phyloP scores from a whole-genome alignment of 2,113 vertebrate genomes.

The Climacteris rufus region DNA sequence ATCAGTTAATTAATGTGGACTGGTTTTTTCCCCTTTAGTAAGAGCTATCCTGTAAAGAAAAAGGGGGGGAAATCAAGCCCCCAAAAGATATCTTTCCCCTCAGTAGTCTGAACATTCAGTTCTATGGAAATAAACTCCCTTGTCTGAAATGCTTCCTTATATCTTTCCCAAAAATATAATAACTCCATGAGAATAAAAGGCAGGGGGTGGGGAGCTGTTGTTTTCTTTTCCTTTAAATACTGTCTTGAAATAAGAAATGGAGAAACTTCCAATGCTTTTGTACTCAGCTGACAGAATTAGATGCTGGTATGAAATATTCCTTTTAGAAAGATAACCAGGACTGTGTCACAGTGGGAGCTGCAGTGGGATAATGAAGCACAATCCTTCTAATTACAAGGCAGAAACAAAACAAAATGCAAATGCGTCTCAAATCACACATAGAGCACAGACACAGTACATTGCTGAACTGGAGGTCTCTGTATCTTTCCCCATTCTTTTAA shows the following conservation, averaged over 20 bases:
- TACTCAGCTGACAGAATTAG: not conserved
- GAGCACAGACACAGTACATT: not conserved
- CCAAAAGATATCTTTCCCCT: not conserved
- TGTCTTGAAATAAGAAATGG: not conserved
- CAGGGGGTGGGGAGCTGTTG: accelerated
- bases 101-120: not conserved
- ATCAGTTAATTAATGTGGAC: not conserved
- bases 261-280: not conserved
- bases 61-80: not conserved
- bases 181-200: not conserved
- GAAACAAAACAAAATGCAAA: conserved; percentile 44
- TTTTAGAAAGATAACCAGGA: not conserved
- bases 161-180: not conserved
- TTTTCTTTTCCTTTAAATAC: not conserved
- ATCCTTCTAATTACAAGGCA: conserved; percentile 27
- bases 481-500: not conserved
- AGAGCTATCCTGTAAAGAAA: not conserved
- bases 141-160: not conserved
- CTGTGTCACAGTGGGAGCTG: not conserved
- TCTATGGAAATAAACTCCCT: not conserved
- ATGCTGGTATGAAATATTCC: not conserved
- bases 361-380: conserved; percentile 36
- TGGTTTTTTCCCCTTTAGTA: not conserved
- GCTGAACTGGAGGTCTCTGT: not conserved
- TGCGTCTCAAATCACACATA: not conserved